phyloP scores from a whole-genome alignment of 2,797 vertebrate genomes.

The Acropternis orthonyx region DNA sequence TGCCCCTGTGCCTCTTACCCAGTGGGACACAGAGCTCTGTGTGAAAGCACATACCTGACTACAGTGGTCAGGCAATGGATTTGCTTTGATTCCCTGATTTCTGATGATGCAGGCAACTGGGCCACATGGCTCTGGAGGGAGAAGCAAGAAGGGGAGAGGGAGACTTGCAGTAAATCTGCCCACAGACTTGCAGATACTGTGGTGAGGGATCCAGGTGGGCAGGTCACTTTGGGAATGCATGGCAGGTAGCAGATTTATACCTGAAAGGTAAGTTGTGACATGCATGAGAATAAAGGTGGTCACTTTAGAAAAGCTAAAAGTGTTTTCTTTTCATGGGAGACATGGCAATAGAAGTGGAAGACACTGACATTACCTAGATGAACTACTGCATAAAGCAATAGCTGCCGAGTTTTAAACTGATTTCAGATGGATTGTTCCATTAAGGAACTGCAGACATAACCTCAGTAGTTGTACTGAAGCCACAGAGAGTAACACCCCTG shows the following conservation, averaged over 20 bases:
- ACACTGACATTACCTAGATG: neutral
- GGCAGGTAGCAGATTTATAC: neutral
- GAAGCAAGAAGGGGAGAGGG: neutral
- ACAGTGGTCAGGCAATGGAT: neutral
- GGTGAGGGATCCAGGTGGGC: neutral
- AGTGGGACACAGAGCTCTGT: too few species aligned
- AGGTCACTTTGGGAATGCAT: neutral
- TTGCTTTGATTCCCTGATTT: neutral
- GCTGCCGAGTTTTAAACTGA: neutral
- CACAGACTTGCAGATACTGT: neutral
- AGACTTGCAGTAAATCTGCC: neutral
- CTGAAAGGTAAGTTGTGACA: neutral
- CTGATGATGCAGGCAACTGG: rapidly evolving
- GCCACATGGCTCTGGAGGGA: rapidly evolving
- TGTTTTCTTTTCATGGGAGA: neutral
- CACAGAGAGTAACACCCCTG: neutral
- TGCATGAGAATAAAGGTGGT: neutral
- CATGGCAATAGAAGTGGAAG: neutral
- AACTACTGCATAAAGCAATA: neutral
- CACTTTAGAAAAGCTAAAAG: neutral
- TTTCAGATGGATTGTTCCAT: neutral
- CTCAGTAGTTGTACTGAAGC: neutral
- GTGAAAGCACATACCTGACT: neutral
- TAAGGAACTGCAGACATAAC: neutral
- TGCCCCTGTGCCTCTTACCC: neutral